Conservation (phyloP, 53 echinoderm and acorn worm genomes). For the Paelopatides confundens region DNA sequence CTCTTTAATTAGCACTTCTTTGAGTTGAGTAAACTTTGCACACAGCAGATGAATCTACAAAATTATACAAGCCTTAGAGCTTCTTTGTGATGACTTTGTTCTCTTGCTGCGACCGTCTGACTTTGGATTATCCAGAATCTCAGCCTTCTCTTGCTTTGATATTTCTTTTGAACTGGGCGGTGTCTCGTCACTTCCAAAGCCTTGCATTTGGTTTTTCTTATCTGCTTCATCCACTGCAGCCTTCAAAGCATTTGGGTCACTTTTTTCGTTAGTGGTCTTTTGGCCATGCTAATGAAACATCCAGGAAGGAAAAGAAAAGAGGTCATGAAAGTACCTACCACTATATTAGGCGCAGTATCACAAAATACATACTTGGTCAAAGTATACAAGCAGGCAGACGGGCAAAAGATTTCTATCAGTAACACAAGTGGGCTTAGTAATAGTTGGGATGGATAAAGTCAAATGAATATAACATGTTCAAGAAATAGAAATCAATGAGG, state of each 20-base stretch:
- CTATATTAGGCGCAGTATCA: too few species aligned
- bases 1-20: too few species aligned
- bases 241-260: constrained; percentile 96
- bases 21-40: too few species aligned
- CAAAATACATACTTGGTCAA: too few species aligned
- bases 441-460: too few species aligned
- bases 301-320: not conserved
- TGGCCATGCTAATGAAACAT: constrained; percentile 84
- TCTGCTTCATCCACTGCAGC: constrained; percentile 90
- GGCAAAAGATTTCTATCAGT: too few species aligned
- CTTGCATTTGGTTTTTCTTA: constrained; percentile 59
- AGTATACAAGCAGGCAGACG: too few species aligned
- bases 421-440: too few species aligned
- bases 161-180: constrained; percentile 26
- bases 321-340: too few species aligned
- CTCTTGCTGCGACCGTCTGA: not conserved
- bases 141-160: not conserved
- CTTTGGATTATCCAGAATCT: not conserved
- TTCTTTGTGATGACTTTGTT: constrained; percentile 3
- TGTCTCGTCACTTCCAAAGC: constrained; percentile 64
- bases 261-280: constrained; percentile 83
- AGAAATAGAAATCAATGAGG: too few species aligned
- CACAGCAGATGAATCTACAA: too few species aligned
- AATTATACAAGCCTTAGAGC: constrained; percentile 33
- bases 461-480: too few species aligned